Percentiles rank a stretch among this genome's conserved stretches.
These are phyloP conservation scores for Allygus modestus DNA, from an alignment of 2,888 invertebrate species.

Conservation along the genomic window DNA sequence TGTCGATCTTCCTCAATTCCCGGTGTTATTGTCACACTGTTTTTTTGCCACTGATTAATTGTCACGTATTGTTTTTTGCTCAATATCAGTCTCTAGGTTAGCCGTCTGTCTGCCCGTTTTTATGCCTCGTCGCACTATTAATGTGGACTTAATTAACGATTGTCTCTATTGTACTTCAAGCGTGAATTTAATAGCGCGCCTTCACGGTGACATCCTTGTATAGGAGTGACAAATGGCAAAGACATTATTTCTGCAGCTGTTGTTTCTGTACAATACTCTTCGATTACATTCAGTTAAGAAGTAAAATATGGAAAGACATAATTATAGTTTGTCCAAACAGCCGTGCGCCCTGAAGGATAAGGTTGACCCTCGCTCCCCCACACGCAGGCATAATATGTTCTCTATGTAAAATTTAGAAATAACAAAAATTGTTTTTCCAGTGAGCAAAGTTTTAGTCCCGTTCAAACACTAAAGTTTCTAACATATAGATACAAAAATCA, in stretches of 20 bases:
- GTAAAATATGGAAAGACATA: no score
- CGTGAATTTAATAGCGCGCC: not conserved
- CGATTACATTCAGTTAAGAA: no score
- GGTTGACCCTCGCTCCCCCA: no score
- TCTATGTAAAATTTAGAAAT: no score
- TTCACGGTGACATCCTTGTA: not conserved
- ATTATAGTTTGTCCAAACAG: no score
- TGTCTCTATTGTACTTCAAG: not conserved
- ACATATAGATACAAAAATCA: no score
- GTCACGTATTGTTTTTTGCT: not conserved
- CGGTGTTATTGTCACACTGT: not conserved
- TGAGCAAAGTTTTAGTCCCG: no score
- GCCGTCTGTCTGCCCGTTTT: conserved; percentile 7
- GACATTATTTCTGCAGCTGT: not conserved
- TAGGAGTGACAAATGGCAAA: not conserved
- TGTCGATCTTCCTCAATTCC: conserved; percentile 6
- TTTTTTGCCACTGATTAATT: conserved; percentile 6
- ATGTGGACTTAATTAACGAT: not conserved
- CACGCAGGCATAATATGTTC: no score
- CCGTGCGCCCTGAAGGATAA: no score
- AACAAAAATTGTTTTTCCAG: no score
- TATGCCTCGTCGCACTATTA: not conserved
- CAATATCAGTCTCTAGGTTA: not conserved
- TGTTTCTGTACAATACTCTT: no score
- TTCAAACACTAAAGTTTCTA: no score